Evolutionary conservation across 2,888 invertebrate species (phyloP).

Genomic region (Standfussiana lucernea): DNA sequence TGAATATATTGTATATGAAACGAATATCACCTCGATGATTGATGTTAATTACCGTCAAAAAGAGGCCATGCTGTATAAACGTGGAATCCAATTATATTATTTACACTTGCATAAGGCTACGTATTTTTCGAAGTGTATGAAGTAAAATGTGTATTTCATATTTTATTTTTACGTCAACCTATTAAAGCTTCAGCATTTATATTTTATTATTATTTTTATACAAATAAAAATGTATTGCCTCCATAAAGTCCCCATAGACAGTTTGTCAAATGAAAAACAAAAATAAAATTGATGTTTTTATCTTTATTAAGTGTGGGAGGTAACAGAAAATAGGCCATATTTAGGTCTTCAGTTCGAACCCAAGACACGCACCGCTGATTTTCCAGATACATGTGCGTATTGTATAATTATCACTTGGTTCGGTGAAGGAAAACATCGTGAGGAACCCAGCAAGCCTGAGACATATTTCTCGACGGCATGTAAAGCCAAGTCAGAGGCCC

Average conservation of each 20-base stretch:
- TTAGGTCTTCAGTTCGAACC: too few relatives aligned
- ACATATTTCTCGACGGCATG: too few relatives aligned
- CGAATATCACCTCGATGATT: conserved; percentile 39
- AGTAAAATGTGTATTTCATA: conserved; percentile 6
- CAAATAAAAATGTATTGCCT: background rate
- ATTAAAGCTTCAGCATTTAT: background rate
- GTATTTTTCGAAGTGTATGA: conserved; percentile 16
- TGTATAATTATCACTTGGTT: too few relatives aligned
- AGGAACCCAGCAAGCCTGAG: too few relatives aligned
- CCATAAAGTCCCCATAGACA: background rate
- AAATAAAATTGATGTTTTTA: background rate
- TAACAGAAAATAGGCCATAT: too few relatives aligned
- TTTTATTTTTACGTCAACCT: conserved; percentile 6
- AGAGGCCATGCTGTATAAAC: conserved; percentile 31
- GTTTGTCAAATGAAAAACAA: background rate
- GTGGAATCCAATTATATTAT: conserved; percentile 47
- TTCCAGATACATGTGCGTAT: too few relatives aligned
- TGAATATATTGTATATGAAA: conserved; percentile 45
- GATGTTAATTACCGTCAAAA: conserved; percentile 52
- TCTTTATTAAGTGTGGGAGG: background rate
- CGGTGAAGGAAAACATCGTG: too few relatives aligned
- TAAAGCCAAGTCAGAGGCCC: too few relatives aligned
- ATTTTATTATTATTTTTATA: conserved; percentile 28
- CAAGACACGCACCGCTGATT: too few relatives aligned
- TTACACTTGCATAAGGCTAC: conserved; percentile 29